Evolutionary conservation across 2,797 vertebrate genomes (phyloP).

Genomic region (Calcarius lapponicus): DNA sequence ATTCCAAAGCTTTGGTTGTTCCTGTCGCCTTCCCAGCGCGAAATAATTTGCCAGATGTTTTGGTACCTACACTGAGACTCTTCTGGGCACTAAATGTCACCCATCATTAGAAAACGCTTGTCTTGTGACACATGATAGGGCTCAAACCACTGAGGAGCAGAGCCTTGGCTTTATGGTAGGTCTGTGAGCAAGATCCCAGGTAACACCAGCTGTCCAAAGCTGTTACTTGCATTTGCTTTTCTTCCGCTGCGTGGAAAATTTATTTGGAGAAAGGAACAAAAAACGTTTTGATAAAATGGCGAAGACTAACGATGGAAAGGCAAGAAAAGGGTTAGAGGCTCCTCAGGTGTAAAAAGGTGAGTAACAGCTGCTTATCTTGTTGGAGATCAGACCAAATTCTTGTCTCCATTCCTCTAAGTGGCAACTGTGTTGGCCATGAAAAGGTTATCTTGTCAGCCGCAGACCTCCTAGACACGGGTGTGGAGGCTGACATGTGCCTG

Average conservation of each 20-base stretch:
- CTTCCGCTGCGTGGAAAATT: background rate
- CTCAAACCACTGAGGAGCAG: background rate
- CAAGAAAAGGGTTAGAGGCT: background rate
- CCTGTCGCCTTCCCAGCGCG: background rate
- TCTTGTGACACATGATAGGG: background rate
- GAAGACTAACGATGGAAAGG: background rate
- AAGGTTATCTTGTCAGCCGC: constrained; percentile 44
- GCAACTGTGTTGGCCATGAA: constrained; percentile 20
- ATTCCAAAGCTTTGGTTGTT: background rate
- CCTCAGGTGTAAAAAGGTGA: constrained; percentile 8
- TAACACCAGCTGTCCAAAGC: background rate
- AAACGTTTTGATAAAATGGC: background rate
- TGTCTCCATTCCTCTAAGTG: background rate
- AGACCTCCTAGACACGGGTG: constrained; percentile 9
- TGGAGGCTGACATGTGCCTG: background rate
- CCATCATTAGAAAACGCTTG: background rate
- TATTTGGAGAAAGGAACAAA: background rate
- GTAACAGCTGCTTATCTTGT: background rate
- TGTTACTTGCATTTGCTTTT: background rate
- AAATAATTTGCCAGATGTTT: constrained; percentile 3
- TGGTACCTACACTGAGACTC: background rate
- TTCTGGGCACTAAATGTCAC: background rate
- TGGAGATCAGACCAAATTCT: constrained; percentile 33
- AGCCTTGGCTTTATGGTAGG: background rate
- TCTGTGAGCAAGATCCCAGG: background rate